Evolutionary conservation across 2,888 invertebrate genomes (phyloP), one percentile per base, ranked within the genome.

Genomic region (Zaprionus obscuricornis): DNA sequence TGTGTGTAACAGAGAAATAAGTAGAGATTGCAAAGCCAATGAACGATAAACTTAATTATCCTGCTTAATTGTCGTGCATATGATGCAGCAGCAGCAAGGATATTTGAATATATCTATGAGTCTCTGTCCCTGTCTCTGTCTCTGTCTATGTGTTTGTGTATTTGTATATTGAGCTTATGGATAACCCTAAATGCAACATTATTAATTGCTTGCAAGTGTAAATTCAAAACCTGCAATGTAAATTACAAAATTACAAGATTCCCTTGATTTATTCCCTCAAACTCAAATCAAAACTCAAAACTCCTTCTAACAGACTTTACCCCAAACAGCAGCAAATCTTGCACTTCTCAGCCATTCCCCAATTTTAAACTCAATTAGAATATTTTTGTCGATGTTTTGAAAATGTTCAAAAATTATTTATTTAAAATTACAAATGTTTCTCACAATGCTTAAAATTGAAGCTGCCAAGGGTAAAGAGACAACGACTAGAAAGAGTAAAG

Each of bases 31-130:
- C 83, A 66, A 66, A 70, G 83, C 79, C 79, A 82, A 85, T 81
- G 84, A 78, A 86, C 82, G 88, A 88, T 87, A 88, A 88, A 87
- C 87, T 86, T 86, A 88, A 88, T 88, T 88, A 88, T 88, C 76
- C 78, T 65, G 74, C 75, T 76, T 87, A 87, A 88, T 87, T 87
- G 86, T 78, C 50, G 54, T 64, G 59, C 56, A 46, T 36, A 47
- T 26, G n/a, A n/a, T n/a, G n/a, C n/a, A n/a, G n/a, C n/a, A n/a
- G 27, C n/a, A 7, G 10, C 3, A 27, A 4, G 27, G 5, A 8
- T 33, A 16, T 33, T 22, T 33, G 31, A 7, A 37, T 27, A 11
- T 8, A 37, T 7, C 13, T 39, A 20, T 40, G 31, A 16, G 16
- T 13, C 16, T 22, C 8, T 17, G 37, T n/a, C n/a, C n/a, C n/a